Base-by-base conservation (phyloP, 2,113 vertebrate genomes). In the Merops nubicus region DNA sequence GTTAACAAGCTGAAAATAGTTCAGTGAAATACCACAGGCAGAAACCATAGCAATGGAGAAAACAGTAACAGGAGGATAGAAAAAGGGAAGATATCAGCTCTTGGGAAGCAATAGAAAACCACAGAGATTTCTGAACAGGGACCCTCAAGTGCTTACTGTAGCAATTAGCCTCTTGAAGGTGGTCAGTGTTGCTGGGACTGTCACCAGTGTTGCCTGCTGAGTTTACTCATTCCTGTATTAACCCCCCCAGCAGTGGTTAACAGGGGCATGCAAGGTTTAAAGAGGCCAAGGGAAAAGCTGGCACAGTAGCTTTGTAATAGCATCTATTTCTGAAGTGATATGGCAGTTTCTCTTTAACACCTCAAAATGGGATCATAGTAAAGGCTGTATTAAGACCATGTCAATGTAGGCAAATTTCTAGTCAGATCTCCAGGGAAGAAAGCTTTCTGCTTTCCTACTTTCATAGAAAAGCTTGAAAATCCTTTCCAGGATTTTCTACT, bases 211-310 rank as follows among this genome's bases (percentile, higher is more conserved):
- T 76, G 40, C 67, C 67, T 86, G 72, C 79, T 88, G 86, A 42
- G 42, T 92, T 95, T 89, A 77, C 42, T 70, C 8, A 9, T 77
- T 86, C 51, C n/a, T 91, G 88, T 91, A 86, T 93, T 92, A 88
- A 54, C 29, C 18, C 17, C 19, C 15, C 42, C 47, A 63, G 47
- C 65, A 75, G 87, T 29, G 20, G 84, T 67, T 91, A 85, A 54
- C 56, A 53, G 63, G 63, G 51, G 65, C 26, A 31, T 22, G 23
- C 85, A 77, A 88, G 33, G 17, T 82, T 85, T 88, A 79, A 72
- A 21, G 69, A 85, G 40, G 74, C 23, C 17, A 79, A 90, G 45
- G 40, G 57, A 83, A 88, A 95, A 90, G 7, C 73, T 53, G n/a
- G 19, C 25, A 48, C 9, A 28, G 40, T 76, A 45, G 12, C 70